Conservation (phyloP, 2,797 vertebrate genomes). For the Echiichthys vipera region DNA sequence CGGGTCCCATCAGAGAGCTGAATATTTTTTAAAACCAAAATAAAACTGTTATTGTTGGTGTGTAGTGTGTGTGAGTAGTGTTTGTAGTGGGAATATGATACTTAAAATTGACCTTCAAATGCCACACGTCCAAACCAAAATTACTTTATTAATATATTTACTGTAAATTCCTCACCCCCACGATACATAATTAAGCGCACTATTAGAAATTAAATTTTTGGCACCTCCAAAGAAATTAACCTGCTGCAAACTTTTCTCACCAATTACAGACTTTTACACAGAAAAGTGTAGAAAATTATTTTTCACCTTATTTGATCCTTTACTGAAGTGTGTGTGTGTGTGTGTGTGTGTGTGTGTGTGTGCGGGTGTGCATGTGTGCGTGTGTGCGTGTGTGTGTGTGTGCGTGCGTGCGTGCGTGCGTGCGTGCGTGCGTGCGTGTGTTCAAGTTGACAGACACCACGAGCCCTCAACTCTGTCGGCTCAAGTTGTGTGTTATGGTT, state of each 20-base stretch:
- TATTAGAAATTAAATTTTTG: not conserved
- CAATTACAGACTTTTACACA: too few relatives aligned
- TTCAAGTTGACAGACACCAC: not conserved
- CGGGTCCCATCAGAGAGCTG: not conserved
- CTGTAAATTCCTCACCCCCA: not conserved
- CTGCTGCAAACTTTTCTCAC: not conserved
- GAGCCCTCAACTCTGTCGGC: too few relatives aligned
- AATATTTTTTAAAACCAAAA: not conserved
- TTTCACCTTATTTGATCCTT: too few relatives aligned
- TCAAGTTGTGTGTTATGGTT: not conserved
- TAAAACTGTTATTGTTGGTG: not conserved
- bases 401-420: too few relatives aligned
- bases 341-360: not conserved
- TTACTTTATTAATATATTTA: not conserved
- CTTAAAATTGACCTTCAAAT: not conserved
- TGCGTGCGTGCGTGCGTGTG: not conserved
- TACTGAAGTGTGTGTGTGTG: not conserved
- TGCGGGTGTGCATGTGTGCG: too few relatives aligned
- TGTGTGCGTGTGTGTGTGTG: too few relatives aligned
- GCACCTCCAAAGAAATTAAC: not conserved
- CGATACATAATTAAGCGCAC: not conserved
- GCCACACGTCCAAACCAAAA: not conserved
- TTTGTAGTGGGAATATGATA: not conserved
- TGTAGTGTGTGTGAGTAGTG: not conserved
- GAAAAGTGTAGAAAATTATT: too few relatives aligned